Conservation (phyloP, 2,113 vertebrate genomes). For the Copsychus sechellarum region DNA sequence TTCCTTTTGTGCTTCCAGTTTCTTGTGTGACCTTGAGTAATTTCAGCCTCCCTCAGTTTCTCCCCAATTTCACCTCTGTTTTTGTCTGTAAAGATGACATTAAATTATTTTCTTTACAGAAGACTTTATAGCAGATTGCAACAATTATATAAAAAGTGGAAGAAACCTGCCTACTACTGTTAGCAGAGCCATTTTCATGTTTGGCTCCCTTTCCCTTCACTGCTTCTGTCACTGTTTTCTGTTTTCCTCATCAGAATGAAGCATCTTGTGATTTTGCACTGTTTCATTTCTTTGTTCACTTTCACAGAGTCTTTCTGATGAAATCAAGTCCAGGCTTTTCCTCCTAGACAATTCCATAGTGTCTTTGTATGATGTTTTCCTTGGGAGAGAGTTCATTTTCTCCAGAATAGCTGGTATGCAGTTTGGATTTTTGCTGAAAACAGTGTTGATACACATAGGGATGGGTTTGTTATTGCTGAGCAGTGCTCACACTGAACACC, state of each 20-base stretch:
- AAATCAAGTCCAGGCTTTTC: constrained; percentile 32
- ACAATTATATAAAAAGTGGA: not conserved
- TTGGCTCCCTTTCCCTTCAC: not conserved
- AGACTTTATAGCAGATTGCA: not conserved
- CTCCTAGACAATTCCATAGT: not conserved
- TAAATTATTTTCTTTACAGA: not conserved
- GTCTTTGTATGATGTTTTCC: not conserved
- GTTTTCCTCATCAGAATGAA: constrained; percentile 26
- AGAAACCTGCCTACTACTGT: not conserved
- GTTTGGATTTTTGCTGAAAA: not conserved
- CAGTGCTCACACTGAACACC: not conserved
- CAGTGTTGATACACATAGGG: not conserved
- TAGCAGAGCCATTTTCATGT: not conserved
- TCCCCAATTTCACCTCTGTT: not conserved
- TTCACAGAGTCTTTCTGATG: not conserved
- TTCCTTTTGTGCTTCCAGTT: not conserved
- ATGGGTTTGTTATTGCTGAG: not conserved
- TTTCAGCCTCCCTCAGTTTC: not conserved
- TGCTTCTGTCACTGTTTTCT: not conserved
- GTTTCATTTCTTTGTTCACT: constrained; percentile 30
- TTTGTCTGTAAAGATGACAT: not conserved
- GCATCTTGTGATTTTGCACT: not conserved
- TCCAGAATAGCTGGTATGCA: not conserved
- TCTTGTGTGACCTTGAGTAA: not conserved
- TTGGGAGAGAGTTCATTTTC: not conserved